Evolutionary conservation across 2,797 vertebrate genomes (phyloP).

Genomic region (Poeciliopsis gracilis): DNA sequence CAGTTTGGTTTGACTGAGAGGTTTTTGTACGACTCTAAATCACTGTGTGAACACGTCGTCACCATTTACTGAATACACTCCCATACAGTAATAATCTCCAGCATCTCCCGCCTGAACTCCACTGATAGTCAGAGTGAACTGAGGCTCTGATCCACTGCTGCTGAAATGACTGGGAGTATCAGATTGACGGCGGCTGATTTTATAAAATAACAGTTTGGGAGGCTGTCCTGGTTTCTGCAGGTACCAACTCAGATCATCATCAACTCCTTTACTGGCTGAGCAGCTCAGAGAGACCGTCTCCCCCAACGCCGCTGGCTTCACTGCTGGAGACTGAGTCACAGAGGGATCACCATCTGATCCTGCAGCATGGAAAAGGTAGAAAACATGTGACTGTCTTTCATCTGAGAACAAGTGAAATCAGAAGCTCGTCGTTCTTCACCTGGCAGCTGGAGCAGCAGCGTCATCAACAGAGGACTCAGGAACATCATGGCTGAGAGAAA

Average conservation of each 20-base stretch:
- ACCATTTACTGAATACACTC: neutral
- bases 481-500: neutral
- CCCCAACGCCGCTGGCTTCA: constrained; percentile 24
- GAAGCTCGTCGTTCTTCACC: neutral
- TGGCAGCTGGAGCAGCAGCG: constrained; percentile 2
- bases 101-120: constrained; percentile 61
- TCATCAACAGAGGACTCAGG: constrained; percentile 1
- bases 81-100: constrained; percentile 52
- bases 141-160: constrained; percentile 43
- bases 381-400: neutral
- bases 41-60: neutral
- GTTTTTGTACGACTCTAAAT: constrained; percentile 56
- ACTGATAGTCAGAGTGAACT: constrained; percentile 59
- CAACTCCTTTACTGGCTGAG: constrained; percentile 23
- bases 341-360: neutral
- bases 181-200: neutral
- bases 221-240: constrained; percentile 47
- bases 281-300: constrained; percentile 44
- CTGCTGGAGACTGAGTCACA: constrained; percentile 33
- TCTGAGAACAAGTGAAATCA: neutral
- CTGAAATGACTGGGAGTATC: constrained; percentile 36
- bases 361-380: neutral
- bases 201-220: constrained; percentile 48
- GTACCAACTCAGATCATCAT: constrained; percentile 47
- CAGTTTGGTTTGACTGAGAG: constrained; percentile 45